Evolutionary conservation across 23 tunicate genomes (phyloP).

Genomic region (Ciona savignyi): DNA sequence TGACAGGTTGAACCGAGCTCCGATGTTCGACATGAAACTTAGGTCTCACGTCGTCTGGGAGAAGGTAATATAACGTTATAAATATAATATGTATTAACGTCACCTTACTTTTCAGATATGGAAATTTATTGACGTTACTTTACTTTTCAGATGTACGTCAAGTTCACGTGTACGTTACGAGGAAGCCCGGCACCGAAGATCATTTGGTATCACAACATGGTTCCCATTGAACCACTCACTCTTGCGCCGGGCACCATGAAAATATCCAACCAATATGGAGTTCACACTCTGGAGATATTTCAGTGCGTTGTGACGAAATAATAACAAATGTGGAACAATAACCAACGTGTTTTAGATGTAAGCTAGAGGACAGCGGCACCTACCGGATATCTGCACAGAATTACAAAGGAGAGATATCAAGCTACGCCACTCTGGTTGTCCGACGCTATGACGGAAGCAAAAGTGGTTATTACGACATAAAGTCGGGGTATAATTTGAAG

Average conservation of each 20-base stretch:
- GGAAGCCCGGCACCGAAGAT: constrained; percentile 80
- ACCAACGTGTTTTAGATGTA: constrained; percentile 41
- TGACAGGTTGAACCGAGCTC: constrained; percentile 39
- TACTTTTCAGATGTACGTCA: constrained; percentile 82
- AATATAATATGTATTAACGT: background rate
- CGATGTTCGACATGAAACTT: constrained; percentile 82
- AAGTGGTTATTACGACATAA: constrained; percentile 70
- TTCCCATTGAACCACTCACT: constrained; percentile 68
- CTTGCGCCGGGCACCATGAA: constrained; percentile 56
- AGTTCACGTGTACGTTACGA: constrained; percentile 89
- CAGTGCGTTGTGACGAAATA: constrained; percentile 33
- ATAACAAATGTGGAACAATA: background rate
- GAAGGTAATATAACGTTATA: constrained; percentile 30
- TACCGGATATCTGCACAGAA: constrained; percentile 95
- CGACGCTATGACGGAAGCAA: constrained; percentile 76
- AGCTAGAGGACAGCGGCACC: constrained; percentile 89
- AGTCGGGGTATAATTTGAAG: constrained; percentile 72
- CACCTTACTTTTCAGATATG: background rate
- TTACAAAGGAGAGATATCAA: constrained; percentile 95
- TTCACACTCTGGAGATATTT: constrained; percentile 86
- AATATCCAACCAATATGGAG: constrained; percentile 79
- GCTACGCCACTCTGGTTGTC: constrained; percentile 93
- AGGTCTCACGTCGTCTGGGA: constrained; percentile 95
- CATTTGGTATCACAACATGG: constrained; percentile 97
- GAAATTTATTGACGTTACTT: background rate